Evolutionary conservation across 2,113 vertebrate species (phyloP).

Genomic region (Phalacrocorax pelagicus): DNA sequence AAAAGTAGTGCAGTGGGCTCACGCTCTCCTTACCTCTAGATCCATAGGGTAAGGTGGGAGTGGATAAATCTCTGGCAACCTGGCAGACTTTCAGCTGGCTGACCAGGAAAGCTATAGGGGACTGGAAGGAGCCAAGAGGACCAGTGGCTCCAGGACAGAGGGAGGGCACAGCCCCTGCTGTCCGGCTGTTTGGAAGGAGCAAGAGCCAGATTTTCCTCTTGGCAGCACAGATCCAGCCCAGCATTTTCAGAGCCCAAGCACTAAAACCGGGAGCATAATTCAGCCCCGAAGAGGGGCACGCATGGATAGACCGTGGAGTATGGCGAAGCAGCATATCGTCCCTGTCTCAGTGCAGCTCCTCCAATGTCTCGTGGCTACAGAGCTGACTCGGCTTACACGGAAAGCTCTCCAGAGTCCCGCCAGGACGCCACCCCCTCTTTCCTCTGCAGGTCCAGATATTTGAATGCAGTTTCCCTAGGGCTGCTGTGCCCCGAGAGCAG

Average conservation of each 20-base stretch:
- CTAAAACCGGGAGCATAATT: neutral
- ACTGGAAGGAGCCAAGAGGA: neutral
- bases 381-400: neutral
- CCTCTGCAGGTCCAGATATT: neutral
- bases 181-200: accelerated
- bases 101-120: neutral
- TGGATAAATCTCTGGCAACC: neutral
- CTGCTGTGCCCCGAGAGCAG: neutral
- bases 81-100: neutral
- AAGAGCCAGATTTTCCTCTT: neutral
- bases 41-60: neutral
- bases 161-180: neutral
- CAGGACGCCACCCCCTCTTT: neutral
- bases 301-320: neutral
- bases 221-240: neutral
- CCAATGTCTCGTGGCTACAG: neutral
- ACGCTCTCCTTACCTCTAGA: neutral
- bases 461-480: neutral
- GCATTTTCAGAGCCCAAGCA: accelerated
- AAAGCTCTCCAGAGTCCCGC: neutral
- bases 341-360: neutral
- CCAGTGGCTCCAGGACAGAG: neutral
- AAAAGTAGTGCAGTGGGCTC: neutral
- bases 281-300: accelerated
- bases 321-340: accelerated